Percentiles rank a stretch among this genome's conserved stretches.
Evolutionary conservation across 2,888 invertebrate species (phyloP).

Genomic region (Leptarthrus brevirostris): DNA sequence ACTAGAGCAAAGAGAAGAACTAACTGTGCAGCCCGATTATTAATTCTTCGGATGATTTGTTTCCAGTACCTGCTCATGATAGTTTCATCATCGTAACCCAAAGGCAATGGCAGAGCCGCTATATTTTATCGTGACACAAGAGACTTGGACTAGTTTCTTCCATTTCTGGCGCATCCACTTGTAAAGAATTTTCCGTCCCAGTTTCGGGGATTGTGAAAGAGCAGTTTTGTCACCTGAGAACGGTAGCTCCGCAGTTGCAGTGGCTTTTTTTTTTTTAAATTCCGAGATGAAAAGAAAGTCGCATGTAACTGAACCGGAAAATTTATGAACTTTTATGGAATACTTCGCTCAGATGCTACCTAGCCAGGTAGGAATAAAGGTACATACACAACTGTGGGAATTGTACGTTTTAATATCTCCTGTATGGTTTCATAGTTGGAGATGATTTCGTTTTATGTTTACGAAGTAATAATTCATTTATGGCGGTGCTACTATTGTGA

Average conservation of each 20-base stretch:
- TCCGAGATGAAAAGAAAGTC: conserved; percentile 2
- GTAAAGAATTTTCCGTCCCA: conserved; percentile 15
- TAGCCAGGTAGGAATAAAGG: not conserved
- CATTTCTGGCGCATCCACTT: conserved; percentile 33
- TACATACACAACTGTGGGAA: not conserved
- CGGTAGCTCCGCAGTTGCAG: conserved; percentile 26
- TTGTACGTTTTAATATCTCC: not conserved
- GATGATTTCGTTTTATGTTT: not conserved
- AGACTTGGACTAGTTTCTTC: conserved; percentile 39
- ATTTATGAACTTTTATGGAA: conserved; percentile 21
- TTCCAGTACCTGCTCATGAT: conserved; percentile 20
- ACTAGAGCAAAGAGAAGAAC: not conserved
- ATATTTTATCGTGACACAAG: conserved; percentile 11
- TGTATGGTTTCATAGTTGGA: not conserved
- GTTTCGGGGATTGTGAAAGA: conserved; percentile 16
- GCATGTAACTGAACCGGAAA: conserved; percentile 34
- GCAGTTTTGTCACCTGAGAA: conserved; percentile 29
- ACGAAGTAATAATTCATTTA: not conserved
- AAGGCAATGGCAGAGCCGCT: not conserved
- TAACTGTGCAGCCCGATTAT: conserved; percentile 14
- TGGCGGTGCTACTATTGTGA: not conserved
- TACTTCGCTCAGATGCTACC: not conserved
- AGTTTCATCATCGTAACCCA: conserved; percentile 11
- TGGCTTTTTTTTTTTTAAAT: not conserved
- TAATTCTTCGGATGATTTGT: conserved; percentile 33